phyloP scores from a whole-genome alignment of 2,888 invertebrate species.

The Mantis religiosa region DNA sequence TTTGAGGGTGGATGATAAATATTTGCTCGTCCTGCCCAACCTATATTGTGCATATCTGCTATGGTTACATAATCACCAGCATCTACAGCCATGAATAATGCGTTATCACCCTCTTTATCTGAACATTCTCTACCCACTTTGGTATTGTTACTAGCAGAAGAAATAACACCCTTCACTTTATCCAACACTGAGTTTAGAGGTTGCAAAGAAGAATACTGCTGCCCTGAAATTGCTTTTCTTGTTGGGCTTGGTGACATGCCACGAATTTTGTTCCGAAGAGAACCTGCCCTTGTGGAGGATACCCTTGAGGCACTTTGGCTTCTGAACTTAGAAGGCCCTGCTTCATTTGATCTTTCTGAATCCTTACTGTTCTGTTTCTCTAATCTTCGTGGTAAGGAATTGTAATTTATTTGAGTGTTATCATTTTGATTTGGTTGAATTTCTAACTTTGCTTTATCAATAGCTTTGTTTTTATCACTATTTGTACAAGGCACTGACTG shows the following conservation, averaged over 20 bases:
- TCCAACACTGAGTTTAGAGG: slow-evolving; percentile 72
- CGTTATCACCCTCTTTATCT: neutral
- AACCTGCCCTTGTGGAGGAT: slow-evolving; percentile 1
- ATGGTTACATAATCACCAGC: slow-evolving; percentile 82
- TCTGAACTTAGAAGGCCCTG: slow-evolving; percentile 10
- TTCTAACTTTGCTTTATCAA: neutral
- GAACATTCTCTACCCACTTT: neutral
- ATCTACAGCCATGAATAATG: slow-evolving; percentile 43
- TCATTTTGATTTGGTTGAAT: neutral
- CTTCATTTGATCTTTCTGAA: slow-evolving; percentile 15
- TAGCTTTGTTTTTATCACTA: neutral
- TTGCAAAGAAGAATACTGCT: slow-evolving; percentile 44
- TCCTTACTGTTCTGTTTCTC: slow-evolving; percentile 17
- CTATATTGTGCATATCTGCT: slow-evolving; percentile 76
- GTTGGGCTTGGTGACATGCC: slow-evolving; percentile 3
- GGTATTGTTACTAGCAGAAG: neutral
- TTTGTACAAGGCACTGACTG: neutral
- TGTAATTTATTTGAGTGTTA: neutral
- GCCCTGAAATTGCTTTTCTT: neutral
- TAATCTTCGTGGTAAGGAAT: slow-evolving; percentile 3
- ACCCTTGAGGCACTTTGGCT: slow-evolving; percentile 2
- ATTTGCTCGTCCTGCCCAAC: slow-evolving; percentile 41
- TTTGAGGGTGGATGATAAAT: neutral
- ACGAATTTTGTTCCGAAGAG: neutral
- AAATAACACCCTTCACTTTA: slow-evolving; percentile 41